Evolutionary conservation across 2,113 vertebrate genomes (phyloP).

Genomic region (Lophochroa leadbeateri): DNA sequence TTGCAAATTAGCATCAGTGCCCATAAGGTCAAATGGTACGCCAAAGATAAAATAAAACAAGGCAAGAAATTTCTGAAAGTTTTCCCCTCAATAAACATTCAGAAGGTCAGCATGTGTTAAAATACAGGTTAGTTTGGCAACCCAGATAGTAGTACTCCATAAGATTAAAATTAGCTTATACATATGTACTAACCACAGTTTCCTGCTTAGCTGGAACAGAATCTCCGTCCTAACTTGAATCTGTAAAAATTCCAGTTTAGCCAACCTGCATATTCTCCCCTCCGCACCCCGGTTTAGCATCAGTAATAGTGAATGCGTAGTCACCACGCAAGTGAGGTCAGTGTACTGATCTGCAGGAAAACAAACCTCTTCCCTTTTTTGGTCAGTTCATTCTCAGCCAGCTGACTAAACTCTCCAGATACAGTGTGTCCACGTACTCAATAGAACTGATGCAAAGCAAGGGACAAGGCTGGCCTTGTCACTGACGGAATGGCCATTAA

Average conservation of each 20-base stretch:
- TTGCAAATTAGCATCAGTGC: too few species aligned
- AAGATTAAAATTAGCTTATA: neutral
- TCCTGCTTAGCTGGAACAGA: neutral
- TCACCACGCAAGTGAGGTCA: neutral
- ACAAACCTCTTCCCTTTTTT: neutral
- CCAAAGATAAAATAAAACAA: neutral
- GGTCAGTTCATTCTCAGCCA: neutral
- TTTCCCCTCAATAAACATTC: neutral
- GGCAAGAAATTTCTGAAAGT: neutral
- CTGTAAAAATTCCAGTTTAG: neutral
- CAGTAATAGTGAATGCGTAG: neutral
- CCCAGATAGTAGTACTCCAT: neutral
- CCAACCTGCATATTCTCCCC: neutral
- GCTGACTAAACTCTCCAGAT: neutral
- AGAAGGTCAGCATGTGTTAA: neutral
- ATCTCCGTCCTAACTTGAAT: neutral
- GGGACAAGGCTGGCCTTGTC: neutral
- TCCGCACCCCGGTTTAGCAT: neutral
- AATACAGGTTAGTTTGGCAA: neutral
- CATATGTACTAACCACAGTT: neutral
- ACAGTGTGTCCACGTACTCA: neutral
- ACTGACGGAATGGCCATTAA: neutral
- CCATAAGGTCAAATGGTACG: neutral
- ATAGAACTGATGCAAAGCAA: neutral
- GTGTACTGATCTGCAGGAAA: neutral